Conservation (phyloP, 1,140 invertebrate genomes). For the Grapholita molesta region DNA sequence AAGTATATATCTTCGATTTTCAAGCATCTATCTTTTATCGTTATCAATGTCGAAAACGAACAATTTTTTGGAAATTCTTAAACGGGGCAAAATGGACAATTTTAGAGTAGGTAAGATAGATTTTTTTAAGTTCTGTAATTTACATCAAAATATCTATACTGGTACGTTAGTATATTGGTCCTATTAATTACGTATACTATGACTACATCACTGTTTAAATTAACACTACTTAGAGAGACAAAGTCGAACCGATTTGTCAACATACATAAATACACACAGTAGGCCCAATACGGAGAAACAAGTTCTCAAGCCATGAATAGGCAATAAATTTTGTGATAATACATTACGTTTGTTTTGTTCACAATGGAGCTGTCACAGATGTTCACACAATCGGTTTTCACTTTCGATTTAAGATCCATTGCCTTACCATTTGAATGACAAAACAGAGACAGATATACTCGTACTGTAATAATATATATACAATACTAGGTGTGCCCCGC, state of each 20-base stretch:
- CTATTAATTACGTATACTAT: background rate
- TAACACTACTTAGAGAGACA: background rate
- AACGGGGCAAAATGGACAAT: too few species aligned
- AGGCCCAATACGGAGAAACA: background rate
- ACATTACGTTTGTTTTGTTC: background rate
- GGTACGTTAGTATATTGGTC: too few species aligned
- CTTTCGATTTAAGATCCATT: background rate
- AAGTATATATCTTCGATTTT: too few species aligned
- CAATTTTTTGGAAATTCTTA: too few species aligned
- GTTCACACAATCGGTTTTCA: constrained; percentile 15
- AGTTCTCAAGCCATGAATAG: constrained; percentile 1
- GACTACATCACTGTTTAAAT: background rate
- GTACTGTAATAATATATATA: too few species aligned
- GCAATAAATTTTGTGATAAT: constrained; percentile 11
- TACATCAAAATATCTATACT: too few species aligned
- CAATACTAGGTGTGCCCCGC: too few species aligned
- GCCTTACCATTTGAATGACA: background rate
- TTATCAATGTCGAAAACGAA: too few species aligned
- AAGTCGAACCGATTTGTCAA: background rate
- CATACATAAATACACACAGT: constrained; percentile 3
- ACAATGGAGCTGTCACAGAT: background rate
- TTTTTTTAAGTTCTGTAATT: too few species aligned
- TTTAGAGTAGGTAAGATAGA: too few species aligned
- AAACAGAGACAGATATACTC: background rate
- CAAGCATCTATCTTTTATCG: too few species aligned